A percentile compares a stretch with the other conserved stretches of the same genome.
These are phyloP conservation scores for Erebia epiphron DNA, from an alignment of 2,888 invertebrate species.

Conservation along the genomic window DNA sequence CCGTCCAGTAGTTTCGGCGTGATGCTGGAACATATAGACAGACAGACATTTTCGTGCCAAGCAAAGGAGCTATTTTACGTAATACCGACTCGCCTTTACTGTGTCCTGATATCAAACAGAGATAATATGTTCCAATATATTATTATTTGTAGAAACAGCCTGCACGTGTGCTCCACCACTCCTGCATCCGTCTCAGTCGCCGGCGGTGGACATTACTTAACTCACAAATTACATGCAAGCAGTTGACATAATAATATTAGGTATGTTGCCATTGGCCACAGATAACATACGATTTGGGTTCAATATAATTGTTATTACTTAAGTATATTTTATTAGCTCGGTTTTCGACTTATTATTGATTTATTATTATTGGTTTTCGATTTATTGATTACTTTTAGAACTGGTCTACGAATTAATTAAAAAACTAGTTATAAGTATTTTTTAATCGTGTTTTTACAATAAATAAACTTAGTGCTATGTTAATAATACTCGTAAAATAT, in stretches of 20 bases:
- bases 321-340: not conserved
- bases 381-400: not conserved
- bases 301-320: not conserved
- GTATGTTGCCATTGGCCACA: not conserved
- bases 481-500: constrained; percentile 54
- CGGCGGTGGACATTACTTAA: not conserved
- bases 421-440: constrained; percentile 12
- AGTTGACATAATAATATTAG: not conserved
- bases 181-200: not conserved
- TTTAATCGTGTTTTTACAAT: constrained; percentile 44
- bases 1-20: no score
- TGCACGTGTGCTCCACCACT: not conserved
- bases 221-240: not conserved
- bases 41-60: no score
- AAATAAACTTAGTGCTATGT: constrained; percentile 55
- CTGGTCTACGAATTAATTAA: not conserved
- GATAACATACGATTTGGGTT: not conserved
- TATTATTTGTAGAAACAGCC: not conserved
- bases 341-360: not conserved
- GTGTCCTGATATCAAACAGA: no score
- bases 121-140: not conserved
- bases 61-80: no score
- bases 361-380: not conserved
- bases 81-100: no score
- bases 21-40: no score